Evolutionary conservation across 2,888 invertebrate species (phyloP), one percentile per base, ranked within the genome.

Genomic region (Xestia ashworthii): DNA sequence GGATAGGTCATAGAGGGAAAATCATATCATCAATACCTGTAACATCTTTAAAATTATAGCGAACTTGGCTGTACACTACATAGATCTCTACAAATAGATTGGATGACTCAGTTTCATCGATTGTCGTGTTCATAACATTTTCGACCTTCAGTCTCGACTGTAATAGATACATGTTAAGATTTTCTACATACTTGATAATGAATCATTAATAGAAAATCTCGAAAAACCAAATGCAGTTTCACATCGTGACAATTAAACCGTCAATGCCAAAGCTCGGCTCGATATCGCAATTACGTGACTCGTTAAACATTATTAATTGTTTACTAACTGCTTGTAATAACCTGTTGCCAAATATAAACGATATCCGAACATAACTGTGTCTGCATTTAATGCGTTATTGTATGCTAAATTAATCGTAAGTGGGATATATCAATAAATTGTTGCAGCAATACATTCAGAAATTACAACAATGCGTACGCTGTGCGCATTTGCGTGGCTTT

Each of bases 261-360:
- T 86, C 90, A 89, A 88, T 88, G 88, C 82, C 86, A 85, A 78
- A 84, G 55, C 74, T 71, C 75, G 66, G 71, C 80, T 87, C 78
- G 76, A 84, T 86, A 83, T 80, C 81, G 79, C 79, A 86, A 85
- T 86, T 85, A 87, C 87, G 85, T 90, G 88, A 86, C 87, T 88
- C 85, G 87, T 84, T 90, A 86, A 86, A 76, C 81, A 82, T 86
- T 80, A 88, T 87, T 90, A 89, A 89, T 90, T 85, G 87, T 88
- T 89, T 81, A 87, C 83, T 84, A 88, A 82, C 81, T 78, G 83
- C 81, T 74, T 80, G 76, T 83, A 84, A 89, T 86, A 80, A 84
- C 84, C 80, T 84, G 83, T 86, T 90, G 84, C 85, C 79, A 80
- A 87, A 86, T 80, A 87, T 81, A 82, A 82, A 86, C 82, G 80